Evolutionary conservation across 1,140 invertebrate species (phyloP).

Genomic region (Drosophila kanapiae): DNA sequence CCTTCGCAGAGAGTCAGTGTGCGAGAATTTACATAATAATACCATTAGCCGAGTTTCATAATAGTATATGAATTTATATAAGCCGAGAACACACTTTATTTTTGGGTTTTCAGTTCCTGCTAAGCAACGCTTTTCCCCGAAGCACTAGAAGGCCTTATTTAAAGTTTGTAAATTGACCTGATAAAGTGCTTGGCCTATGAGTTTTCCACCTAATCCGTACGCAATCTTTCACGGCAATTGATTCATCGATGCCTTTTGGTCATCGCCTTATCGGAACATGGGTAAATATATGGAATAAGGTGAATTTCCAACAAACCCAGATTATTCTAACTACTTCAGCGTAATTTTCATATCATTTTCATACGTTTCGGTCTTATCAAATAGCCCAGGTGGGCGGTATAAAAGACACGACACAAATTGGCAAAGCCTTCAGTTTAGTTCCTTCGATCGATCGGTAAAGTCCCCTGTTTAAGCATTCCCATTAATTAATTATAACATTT

Average conservation of each 20-base stretch:
- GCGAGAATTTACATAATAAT: conserved; percentile 64
- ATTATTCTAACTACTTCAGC: conserved; percentile 53
- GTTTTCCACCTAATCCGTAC: conserved; percentile 44
- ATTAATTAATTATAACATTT: conserved; percentile 2
- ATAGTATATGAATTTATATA: conserved; percentile 23
- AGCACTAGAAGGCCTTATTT: conserved; percentile 20
- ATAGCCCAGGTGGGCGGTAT: not conserved
- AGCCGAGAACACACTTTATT: conserved; percentile 7
- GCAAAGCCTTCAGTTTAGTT: conserved; percentile 18
- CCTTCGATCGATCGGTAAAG: conserved; percentile 14
- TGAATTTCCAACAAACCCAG: conserved; percentile 44
- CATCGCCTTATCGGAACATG: conserved; percentile 33
- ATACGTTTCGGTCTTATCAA: conserved; percentile 29
- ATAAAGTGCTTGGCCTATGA: conserved; percentile 17
- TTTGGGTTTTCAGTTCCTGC: conserved; percentile 10
- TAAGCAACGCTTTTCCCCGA: conserved; percentile 31
- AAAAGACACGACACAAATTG: conserved; percentile 12
- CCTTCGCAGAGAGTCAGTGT: not conserved
- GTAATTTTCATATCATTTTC: conserved; percentile 51
- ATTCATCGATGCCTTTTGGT: conserved; percentile 53
- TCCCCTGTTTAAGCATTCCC: not conserved
- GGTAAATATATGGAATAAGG: conserved; percentile 32
- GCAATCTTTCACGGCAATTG: conserved; percentile 60
- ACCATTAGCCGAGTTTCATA: conserved; percentile 51
- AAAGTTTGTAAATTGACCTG: conserved; percentile 31